These are phyloP conservation scores for Papilio polytes DNA, from an alignment of 1,140 invertebrate species.

Conservation along the genomic window DNA sequence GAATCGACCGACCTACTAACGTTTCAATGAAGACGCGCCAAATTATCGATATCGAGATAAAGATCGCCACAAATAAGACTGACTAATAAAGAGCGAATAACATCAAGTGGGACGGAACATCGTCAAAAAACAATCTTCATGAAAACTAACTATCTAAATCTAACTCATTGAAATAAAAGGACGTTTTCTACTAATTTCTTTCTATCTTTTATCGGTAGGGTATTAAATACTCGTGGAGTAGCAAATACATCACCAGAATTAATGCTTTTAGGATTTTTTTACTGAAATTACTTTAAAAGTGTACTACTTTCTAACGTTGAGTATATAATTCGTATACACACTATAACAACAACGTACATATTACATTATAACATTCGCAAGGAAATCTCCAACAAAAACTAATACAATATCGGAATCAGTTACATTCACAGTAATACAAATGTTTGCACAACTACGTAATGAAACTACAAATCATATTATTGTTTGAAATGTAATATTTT, in stretches of 20 bases:
- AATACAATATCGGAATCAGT: neutral
- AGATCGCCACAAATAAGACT: constrained; percentile 26
- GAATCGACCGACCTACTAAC: constrained; percentile 83
- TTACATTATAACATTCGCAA: neutral
- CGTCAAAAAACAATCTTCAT: neutral
- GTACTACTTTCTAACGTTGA: too few species aligned
- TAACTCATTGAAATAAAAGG: too few species aligned
- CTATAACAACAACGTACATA: neutral
- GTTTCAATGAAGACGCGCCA: constrained; percentile 69
- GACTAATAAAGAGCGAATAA: constrained; percentile 34
- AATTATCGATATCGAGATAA: constrained; percentile 49
- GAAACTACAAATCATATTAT: neutral
- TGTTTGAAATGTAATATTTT: neutral
- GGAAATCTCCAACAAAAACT: neutral
- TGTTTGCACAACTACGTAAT: neutral
- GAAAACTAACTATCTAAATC: neutral
- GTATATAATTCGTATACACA: neutral
- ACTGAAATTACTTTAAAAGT: too few species aligned
- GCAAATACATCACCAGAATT: neutral
- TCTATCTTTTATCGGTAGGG: neutral
- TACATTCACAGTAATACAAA: neutral
- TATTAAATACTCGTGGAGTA: too few species aligned
- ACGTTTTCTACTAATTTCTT: too few species aligned
- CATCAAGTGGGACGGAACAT: neutral
- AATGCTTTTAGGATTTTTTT: neutral